A percentile compares a stretch with the other conserved stretches of the same genome.
Conservation (phyloP, 2,797 vertebrate species). For the Anguilla marmorata region DNA sequence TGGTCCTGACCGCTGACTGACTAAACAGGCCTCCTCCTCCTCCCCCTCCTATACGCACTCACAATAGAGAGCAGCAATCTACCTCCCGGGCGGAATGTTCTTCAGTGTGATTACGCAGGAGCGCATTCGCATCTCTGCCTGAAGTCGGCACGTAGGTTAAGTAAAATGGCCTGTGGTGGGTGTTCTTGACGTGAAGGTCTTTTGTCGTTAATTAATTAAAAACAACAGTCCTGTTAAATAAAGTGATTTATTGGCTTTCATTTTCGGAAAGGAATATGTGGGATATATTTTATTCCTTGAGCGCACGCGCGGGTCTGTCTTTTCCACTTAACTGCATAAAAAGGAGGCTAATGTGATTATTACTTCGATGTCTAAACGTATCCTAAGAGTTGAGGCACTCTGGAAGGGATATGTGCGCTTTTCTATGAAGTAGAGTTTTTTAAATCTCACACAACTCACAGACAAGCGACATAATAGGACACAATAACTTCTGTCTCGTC, state of each 20-base stretch:
- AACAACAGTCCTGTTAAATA: neutral
- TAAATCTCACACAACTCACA: neutral
- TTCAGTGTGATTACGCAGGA: neutral
- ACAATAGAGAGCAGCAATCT: conserved; percentile 8
- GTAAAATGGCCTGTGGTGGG: neutral
- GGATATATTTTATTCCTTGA: neutral
- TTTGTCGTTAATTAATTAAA: neutral
- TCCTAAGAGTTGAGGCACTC: neutral
- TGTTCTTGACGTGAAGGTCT: neutral
- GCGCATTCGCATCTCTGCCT: neutral
- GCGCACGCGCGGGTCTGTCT: neutral
- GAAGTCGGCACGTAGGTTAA: neutral
- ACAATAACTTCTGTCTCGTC: neutral
- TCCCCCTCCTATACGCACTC: neutral
- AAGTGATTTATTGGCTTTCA: neutral
- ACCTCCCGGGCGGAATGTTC: conserved; percentile 26
- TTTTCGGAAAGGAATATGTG: neutral
- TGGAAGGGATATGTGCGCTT: neutral
- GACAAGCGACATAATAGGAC: neutral
- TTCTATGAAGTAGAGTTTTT: neutral
- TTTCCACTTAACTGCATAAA: neutral
- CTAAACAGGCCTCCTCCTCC: neutral
- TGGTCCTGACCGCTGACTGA: conserved; percentile 48
- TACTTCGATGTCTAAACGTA: neutral
- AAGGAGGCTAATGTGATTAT: neutral